Evolutionary conservation across 30 jellyfish, hydroid and myxozoan genomes (phyloP).

Genomic region (Haliclystus octoradiatus): DNA sequence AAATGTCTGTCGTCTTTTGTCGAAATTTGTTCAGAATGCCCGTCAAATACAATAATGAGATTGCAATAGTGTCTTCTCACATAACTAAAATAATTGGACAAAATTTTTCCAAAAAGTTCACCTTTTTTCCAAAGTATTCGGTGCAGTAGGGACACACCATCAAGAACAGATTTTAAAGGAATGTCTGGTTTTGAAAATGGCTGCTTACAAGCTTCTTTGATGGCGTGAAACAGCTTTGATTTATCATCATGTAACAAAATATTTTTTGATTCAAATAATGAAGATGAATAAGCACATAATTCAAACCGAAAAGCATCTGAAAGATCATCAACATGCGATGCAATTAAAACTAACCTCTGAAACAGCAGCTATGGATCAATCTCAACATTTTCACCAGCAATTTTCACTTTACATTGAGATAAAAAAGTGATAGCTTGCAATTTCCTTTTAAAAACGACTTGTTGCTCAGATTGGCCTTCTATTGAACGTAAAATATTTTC

Average conservation of each 20-base stretch:
- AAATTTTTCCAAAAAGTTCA: neutral
- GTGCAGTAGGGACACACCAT: constrained; percentile 18
- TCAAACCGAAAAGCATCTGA: constrained; percentile 3
- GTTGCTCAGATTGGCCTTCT: too few relatives aligned
- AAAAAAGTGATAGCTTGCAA: constrained; percentile 11
- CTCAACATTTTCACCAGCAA: constrained; percentile 21
- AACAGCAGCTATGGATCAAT: too few relatives aligned
- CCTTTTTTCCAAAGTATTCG: neutral
- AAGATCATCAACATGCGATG: neutral
- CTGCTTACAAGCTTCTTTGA: too few relatives aligned
- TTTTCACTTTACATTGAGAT: constrained; percentile 5
- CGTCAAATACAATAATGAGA: constrained; percentile 8
- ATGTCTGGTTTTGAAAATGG: too few relatives aligned
- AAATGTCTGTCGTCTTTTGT: constrained; percentile 16
- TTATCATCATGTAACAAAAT: constrained; percentile 10
- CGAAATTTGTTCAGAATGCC: neutral
- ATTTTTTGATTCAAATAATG: constrained; percentile 5
- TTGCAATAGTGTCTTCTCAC: constrained; percentile 2
- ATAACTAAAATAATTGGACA: neutral
- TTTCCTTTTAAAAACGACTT: constrained; percentile 10
- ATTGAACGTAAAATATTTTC: neutral
- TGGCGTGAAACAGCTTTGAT: too few relatives aligned
- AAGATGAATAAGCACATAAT: constrained; percentile 13
- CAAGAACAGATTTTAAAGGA: neutral
- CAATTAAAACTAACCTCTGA: constrained; percentile 1